Percentiles rank a stretch among this genome's conserved stretches.
Evolutionary conservation across 1,140 invertebrate genomes (phyloP).

Genomic region (Dryas iulia): DNA sequence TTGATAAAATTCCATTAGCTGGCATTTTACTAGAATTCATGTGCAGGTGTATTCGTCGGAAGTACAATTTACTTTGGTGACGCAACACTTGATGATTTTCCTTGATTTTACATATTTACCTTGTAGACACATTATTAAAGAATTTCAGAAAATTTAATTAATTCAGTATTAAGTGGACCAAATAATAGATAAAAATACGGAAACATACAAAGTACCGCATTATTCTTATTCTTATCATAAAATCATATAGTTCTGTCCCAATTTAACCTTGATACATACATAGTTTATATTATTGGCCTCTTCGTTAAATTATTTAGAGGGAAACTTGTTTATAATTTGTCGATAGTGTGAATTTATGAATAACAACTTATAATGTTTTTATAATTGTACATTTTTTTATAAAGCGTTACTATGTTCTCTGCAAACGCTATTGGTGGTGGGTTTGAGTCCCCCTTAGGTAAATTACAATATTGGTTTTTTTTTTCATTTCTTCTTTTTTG

Average conservation of each 20-base stretch:
- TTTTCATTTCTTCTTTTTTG: too few relatives aligned
- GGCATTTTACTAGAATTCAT: not conserved
- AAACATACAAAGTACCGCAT: not conserved
- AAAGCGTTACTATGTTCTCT: too few relatives aligned
- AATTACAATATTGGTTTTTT: too few relatives aligned
- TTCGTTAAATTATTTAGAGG: not conserved
- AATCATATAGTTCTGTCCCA: not conserved
- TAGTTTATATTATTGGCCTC: not conserved
- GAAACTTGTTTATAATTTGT: not conserved
- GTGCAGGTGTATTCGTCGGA: not conserved
- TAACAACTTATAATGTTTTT: not conserved
- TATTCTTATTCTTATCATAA: not conserved
- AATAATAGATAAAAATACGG: not conserved
- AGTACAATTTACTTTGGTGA: not conserved
- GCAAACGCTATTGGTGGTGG: too few relatives aligned
- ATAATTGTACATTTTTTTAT: not conserved
- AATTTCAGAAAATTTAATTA: not conserved
- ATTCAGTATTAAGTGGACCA: not conserved
- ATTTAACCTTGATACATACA: not conserved
- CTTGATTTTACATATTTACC: not conserved
- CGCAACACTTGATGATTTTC: not conserved
- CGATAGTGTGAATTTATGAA: not conserved
- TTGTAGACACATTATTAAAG: too few relatives aligned
- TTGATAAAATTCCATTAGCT: conserved; percentile 1
- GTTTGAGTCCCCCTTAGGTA: too few relatives aligned